Base-by-base conservation (phyloP, 1,140 invertebrate species). In the Rhagoletis pomonella region DNA sequence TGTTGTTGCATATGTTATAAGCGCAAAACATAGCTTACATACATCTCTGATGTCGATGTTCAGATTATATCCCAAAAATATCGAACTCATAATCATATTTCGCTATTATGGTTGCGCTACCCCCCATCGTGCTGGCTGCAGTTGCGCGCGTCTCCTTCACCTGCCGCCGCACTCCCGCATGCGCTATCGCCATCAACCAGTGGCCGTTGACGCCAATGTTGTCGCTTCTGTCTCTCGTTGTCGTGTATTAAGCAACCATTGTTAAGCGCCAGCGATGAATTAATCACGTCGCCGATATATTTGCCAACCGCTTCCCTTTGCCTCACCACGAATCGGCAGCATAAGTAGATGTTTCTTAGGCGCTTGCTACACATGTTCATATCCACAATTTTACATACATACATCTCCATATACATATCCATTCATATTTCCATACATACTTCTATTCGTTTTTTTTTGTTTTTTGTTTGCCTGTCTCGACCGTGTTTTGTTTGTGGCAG, bases 71-170 rank as follows among this genome's bases (percentile, higher is more conserved):
- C 47, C 47, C 44, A 81, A 12, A 81, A 58, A 81, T 81, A 81
- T 81, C 73, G 19, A 81, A 81, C 44, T 81, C 73, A 81, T 81
- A 81, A 81, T 81, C 73, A 81, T 81, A 81, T 81, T 81, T 55
- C 17, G 73, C 73, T 81, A 81, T 81, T 67, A 81, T 81, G 73
- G 47, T 17, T 7, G 17, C 47, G 73, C 17, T 81, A 55, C 73
- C 73, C 47, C 73, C 50, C 73, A 81, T 9, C 19, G 47, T 29
- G 29, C 29, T 29, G 29, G 29, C 29, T 19, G 73, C 29, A n/a
- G 47, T 6, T 14, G 29, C 29, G 29, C 29, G 29, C 47, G 7
- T 2, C 44, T 42, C 14, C 73, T 55, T 58, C 47, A 81, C 73
- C 17, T 81, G 73, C 50, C 29, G 29, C 29, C 29, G 29, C 73